Conservation (phyloP, 2,113 vertebrate species). For the Eidolon helvum region DNA sequence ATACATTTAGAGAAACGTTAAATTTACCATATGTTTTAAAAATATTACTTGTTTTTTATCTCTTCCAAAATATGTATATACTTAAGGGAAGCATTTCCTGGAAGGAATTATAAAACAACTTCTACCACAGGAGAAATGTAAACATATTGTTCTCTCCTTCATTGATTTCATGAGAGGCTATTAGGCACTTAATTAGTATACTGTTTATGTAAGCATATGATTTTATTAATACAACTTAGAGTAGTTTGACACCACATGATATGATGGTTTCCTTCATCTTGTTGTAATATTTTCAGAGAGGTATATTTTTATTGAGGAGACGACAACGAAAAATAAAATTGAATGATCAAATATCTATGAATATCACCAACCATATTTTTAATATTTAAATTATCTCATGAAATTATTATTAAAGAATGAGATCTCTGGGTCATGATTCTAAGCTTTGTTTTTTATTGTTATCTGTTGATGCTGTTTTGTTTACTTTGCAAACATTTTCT, state of each 20-base stretch:
- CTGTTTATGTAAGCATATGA: not conserved
- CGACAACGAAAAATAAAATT: not conserved
- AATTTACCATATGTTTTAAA: not conserved
- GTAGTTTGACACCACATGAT: not conserved
- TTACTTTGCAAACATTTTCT: not conserved
- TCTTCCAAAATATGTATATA: not conserved
- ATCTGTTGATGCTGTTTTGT: not conserved
- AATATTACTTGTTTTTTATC: not conserved
- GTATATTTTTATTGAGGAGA: not conserved
- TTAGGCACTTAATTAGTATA: not conserved
- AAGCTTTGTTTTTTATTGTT: not conserved
- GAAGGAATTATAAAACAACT: not conserved
- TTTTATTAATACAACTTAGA: not conserved
- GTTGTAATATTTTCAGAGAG: not conserved
- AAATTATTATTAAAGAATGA: not conserved
- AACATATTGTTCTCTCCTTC: not conserved
- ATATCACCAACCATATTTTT: not conserved
- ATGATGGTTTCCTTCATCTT: not conserved
- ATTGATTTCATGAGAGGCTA: not conserved
- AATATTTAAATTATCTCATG: not conserved
- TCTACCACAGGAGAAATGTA: not conserved
- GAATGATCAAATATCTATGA: not conserved
- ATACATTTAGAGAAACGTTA: not conserved
- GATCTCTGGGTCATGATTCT: not conserved
- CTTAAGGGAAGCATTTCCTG: not conserved